A percentile compares a stretch with the other conserved stretches of the same genome.
Conservation (phyloP, 2,888 invertebrate genomes). For the Megalurothrips usitatus region DNA sequence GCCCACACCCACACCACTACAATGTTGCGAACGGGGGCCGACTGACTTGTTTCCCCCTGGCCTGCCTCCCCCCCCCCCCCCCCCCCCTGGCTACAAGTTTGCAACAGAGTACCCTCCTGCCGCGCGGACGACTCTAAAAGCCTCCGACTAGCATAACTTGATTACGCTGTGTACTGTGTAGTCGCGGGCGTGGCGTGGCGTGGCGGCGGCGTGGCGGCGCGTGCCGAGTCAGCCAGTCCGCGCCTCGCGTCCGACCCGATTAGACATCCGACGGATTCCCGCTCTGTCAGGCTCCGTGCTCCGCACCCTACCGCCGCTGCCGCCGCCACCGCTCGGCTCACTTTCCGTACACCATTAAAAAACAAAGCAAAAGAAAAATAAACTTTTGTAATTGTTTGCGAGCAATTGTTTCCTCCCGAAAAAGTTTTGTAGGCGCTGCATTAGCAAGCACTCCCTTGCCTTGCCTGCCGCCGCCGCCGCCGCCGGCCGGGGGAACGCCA, state of each 20-base stretch:
- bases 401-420: slow-evolving; percentile 17
- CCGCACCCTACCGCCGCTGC: not conserved
- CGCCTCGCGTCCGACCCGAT: not conserved
- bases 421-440: slow-evolving; percentile 4
- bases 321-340: not conserved
- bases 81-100: not conserved
- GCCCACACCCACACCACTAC: not conserved
- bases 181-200: not conserved
- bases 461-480: no score
- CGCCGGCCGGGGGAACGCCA: no score
- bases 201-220: not conserved
- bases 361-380: not conserved
- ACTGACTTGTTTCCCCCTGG: not conserved
- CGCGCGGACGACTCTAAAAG: not conserved
- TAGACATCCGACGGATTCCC: not conserved
- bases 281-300: no score
- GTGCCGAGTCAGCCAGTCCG: not conserved
- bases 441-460: not conserved
- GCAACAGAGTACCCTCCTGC: not conserved
- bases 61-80: not conserved
- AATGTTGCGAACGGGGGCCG: no score
- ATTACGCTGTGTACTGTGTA: not conserved
- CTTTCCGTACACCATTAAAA: not conserved
- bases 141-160: slow-evolving; percentile 3
- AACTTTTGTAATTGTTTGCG: slow-evolving; percentile 15